A percentile compares a stretch with the other conserved stretches of the same genome.
phyloP scores from a whole-genome alignment of 2,888 invertebrate species.

The Andrena minutula region DNA sequence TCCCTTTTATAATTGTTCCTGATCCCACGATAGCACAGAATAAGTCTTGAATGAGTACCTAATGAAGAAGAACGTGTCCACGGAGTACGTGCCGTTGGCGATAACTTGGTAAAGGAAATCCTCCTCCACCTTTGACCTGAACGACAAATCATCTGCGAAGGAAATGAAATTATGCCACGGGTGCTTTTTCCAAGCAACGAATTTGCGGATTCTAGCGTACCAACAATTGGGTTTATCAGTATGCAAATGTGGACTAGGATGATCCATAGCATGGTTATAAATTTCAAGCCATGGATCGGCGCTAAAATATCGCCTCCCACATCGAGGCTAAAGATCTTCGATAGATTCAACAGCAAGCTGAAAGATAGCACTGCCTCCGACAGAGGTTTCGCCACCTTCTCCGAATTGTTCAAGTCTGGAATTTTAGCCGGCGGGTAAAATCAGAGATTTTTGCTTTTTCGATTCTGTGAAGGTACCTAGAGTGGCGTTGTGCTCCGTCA shows the following conservation, averaged over 20 bases:
- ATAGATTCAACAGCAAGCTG: conserved; percentile 78
- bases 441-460: not conserved
- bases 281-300: conserved; percentile 88
- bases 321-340: conserved; percentile 76
- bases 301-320: conserved; percentile 86
- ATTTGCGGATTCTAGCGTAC: conserved; percentile 52
- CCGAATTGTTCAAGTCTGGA: conserved; percentile 72
- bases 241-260: conserved; percentile 84
- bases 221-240: conserved; percentile 77
- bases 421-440: conserved; percentile 4
- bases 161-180: not conserved
- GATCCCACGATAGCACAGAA: no score
- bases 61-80: conserved; percentile 88
- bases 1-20: no score
- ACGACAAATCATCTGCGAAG: conserved; percentile 85
- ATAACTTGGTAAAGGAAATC: conserved; percentile 86
- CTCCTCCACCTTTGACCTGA: conserved; percentile 83
- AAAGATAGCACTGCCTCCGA: conserved; percentile 78
- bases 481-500: conserved; percentile 75
- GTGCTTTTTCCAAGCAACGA: not conserved
- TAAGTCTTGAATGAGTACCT: conserved; percentile 84
- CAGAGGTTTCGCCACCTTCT: conserved; percentile 71
- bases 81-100: conserved; percentile 87
- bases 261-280: conserved; percentile 89
- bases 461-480: not conserved